Evolutionary conservation across 1,140 invertebrate species (phyloP), one percentile per base, ranked within the genome.

Genomic region (Drosophila ficusphila): DNA sequence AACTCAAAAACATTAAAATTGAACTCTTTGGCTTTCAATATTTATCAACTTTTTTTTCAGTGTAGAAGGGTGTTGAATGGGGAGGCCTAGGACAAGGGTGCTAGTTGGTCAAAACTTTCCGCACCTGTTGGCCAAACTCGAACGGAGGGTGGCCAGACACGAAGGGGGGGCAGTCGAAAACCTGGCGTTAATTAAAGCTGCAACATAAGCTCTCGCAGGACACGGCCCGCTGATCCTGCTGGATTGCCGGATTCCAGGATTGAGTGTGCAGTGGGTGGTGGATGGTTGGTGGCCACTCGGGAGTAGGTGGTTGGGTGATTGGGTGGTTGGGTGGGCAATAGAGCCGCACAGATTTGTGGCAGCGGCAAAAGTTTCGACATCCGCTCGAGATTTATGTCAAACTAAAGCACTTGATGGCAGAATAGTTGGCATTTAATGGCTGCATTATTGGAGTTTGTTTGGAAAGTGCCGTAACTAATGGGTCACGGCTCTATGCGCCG

Each of bases 401-500:
- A 79, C 81, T 86, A 86, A 85, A 85, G 82, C 73, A 85, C 81
- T 85, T 85, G 81, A 86, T 81, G 79, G 58, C 81, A 75, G 68
- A 83, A 78, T 83, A 85, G 81, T 86, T 85, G 81, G 81, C 82
- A 81, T 85, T 81, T 85, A 86, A 85, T 85, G 81, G 81, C 81
- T 86, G 76, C 64, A 85, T 85, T 86, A 85, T 85, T 85, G 81
- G 76, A 85, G 61, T 85, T 85, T 79, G 68, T 79, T 54, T 60
- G 57, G 70, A 73, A 77, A 88, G 67, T 88, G 72, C 58, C 72
- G 49, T 74, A 81, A 88, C 73, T 62, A 85, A 85, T 86, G 81
- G 76, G 67, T 61, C 70, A 81, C 73, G 76, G 57, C 25, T 86
- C 25, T 29, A 18, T 72, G 71, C 23, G 14, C 46, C 25, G 56